Percentiles rank a stretch among this genome's conserved stretches.
Evolutionary conservation across 92 coral and sea anemone species (phyloP).

Genomic region (Epizoanthus fatuus): DNA sequence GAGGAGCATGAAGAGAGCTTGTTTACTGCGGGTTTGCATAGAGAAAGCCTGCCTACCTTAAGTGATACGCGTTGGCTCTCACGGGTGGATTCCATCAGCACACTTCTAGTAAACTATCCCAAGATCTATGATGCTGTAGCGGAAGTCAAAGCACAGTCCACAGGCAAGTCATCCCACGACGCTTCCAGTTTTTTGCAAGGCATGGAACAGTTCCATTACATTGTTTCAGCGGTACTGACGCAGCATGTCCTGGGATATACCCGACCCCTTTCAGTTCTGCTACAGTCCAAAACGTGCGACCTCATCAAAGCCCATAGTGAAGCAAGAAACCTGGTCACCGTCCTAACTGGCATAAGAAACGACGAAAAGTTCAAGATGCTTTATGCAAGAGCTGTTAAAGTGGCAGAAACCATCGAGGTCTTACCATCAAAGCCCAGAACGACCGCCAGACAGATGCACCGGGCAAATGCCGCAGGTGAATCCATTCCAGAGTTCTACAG

Average conservation of each 20-base stretch:
- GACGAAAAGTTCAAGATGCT: slow-evolving; percentile 53
- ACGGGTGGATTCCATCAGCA: slow-evolving; percentile 46
- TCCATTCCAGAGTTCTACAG: slow-evolving; percentile 13
- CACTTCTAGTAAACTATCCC: slow-evolving; percentile 24
- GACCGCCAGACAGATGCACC: slow-evolving; percentile 46
- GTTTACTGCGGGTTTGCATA: background rate
- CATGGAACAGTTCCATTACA: slow-evolving; percentile 45
- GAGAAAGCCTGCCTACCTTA: background rate
- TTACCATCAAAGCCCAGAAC: slow-evolving; percentile 62
- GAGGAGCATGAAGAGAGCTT: slow-evolving; percentile 23
- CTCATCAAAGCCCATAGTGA: slow-evolving; percentile 48
- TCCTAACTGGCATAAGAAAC: slow-evolving; percentile 24
- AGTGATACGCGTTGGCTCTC: slow-evolving; percentile 17
- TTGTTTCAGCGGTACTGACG: slow-evolving; percentile 35
- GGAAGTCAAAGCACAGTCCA: slow-evolving; percentile 49
- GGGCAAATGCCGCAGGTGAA: slow-evolving; percentile 53
- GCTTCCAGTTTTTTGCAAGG: slow-evolving; percentile 43
- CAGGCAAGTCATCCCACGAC: slow-evolving; percentile 48
- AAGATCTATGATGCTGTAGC: slow-evolving; percentile 30
- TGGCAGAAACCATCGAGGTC: slow-evolving; percentile 48
- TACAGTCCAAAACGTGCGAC: slow-evolving; percentile 58
- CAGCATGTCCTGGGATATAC: slow-evolving; percentile 49
- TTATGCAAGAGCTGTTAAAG: slow-evolving; percentile 42
- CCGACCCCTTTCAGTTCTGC: slow-evolving; percentile 54
- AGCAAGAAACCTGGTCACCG: slow-evolving; percentile 38